These are phyloP conservation scores for Sinocyclocheilus grahami DNA, from an alignment of 2,113 vertebrate species.

Conservation along the genomic window DNA sequence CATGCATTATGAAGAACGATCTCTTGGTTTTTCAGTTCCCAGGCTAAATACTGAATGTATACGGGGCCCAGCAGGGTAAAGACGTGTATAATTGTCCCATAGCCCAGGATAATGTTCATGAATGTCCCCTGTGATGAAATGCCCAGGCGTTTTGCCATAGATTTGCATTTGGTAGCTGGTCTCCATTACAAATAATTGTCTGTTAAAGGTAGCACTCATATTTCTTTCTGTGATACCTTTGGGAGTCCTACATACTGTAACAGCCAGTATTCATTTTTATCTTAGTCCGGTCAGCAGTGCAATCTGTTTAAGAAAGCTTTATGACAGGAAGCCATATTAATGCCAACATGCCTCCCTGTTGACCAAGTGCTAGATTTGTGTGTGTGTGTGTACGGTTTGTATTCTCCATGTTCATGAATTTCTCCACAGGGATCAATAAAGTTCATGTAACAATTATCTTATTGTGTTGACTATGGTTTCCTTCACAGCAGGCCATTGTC, in stretches of 20 bases:
- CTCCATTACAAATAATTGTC: neutral
- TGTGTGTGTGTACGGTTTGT: too few relatives aligned
- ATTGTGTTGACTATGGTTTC: neutral
- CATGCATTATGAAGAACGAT: too few relatives aligned
- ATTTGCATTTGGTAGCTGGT: neutral
- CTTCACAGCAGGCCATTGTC: too few relatives aligned
- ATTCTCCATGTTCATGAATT: neutral
- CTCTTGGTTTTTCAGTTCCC: too few relatives aligned
- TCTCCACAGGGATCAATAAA: neutral
- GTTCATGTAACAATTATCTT: neutral
- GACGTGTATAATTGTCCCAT: neutral
- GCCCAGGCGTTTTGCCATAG: neutral
- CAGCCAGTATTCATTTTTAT: neutral
- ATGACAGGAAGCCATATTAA: neutral
- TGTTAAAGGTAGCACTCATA: neutral
- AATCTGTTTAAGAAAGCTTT: neutral
- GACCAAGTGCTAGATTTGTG: neutral
- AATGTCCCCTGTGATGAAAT: neutral
- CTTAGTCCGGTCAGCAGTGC: neutral
- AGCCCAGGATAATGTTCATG: neutral
- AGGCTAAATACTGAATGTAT: too few relatives aligned
- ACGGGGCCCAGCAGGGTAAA: too few relatives aligned
- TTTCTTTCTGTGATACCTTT: slow-evolving; percentile 10
- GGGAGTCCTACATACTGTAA: neutral
- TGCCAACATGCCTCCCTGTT: neutral